phyloP scores from a whole-genome alignment of 2,113 vertebrate genomes.

The Poeciliopsis prolifica region DNA sequence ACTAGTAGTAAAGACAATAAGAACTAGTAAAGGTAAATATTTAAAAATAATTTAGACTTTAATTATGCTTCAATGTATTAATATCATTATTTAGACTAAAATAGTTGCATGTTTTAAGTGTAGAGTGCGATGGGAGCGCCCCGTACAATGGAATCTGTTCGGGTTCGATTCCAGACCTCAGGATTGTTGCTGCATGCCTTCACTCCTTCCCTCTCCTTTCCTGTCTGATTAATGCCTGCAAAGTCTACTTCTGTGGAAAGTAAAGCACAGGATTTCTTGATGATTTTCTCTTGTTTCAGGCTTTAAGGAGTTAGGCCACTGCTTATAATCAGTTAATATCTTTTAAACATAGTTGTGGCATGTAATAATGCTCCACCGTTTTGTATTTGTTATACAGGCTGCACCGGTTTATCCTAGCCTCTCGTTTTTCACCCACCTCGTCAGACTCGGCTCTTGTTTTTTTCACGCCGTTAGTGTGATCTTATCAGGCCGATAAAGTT shows the following conservation, averaged over 20 bases:
- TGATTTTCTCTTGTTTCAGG: background rate
- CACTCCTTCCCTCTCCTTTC: background rate
- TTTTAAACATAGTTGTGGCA: background rate
- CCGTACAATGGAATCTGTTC: too few relatives aligned
- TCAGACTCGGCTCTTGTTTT: background rate
- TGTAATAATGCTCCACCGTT: background rate
- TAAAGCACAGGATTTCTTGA: background rate
- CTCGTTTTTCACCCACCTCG: constrained; percentile 5
- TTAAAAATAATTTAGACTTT: too few relatives aligned
- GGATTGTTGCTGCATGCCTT: too few relatives aligned
- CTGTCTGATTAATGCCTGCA: background rate
- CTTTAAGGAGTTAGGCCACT: background rate
- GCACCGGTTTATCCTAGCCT: constrained; percentile 6
- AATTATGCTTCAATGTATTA: too few relatives aligned
- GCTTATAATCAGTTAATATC: background rate
- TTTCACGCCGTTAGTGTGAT: constrained; percentile 24
- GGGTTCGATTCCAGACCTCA: too few relatives aligned
- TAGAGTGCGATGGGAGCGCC: too few relatives aligned
- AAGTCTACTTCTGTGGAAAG: background rate
- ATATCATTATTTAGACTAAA: too few relatives aligned
- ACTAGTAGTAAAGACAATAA: too few relatives aligned
- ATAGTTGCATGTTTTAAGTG: too few relatives aligned
- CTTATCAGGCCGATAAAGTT: constrained; percentile 29
- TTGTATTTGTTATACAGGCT: constrained; percentile 7
- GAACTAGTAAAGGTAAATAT: too few relatives aligned